Evolutionary conservation across 2,888 invertebrate genomes (phyloP), one percentile per base, ranked within the genome.

Genomic region (Drosophila atripex): DNA sequence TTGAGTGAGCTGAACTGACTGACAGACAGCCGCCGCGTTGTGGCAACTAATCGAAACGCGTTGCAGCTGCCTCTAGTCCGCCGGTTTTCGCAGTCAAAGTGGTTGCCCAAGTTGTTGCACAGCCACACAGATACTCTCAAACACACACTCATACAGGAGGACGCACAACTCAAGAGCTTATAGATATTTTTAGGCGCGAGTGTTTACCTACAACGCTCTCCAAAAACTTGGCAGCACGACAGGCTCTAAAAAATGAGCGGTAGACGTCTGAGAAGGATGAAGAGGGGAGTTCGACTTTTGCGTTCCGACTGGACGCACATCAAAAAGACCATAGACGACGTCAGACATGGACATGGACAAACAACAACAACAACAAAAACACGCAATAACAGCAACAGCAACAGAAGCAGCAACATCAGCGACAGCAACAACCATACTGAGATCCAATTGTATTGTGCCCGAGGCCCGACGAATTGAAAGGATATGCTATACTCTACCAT

Each of bases 121-220:
- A 11, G 70, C 16, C 72, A 64, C 80, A 57, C 57, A 21, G 43
- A 43, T 43, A 43, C 43, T 21, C 21, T 2, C 21, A 39, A 14
- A 54, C 12, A 21, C 23, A 38, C 38, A 45, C 35, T 54, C 43
- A 45, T 43, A 43, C 54, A 25, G 6, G 35, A 21, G 21, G 52
- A 21, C 35, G 35, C 35, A 64, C 16, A 53, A 25, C 21, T 35
- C 56, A 54, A 68, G 75, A 82, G 86, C 88, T 85, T 85, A 76
- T 73, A 79, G 86, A 85, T 82, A 87, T 82, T 82, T 87, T 82
- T 82, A 87, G 76, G 86, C 82, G 82, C 88, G 82, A 87, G 88
- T 87, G 78, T 87, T 78, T 87, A 70, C 80, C 86, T 72, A 85
- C 82, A 77, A 75, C 80, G 71, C 69, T 83, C 84, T 78, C 78